phyloP scores from a whole-genome alignment of 2,888 invertebrate genomes.

The Mesoligia furuncula region DNA sequence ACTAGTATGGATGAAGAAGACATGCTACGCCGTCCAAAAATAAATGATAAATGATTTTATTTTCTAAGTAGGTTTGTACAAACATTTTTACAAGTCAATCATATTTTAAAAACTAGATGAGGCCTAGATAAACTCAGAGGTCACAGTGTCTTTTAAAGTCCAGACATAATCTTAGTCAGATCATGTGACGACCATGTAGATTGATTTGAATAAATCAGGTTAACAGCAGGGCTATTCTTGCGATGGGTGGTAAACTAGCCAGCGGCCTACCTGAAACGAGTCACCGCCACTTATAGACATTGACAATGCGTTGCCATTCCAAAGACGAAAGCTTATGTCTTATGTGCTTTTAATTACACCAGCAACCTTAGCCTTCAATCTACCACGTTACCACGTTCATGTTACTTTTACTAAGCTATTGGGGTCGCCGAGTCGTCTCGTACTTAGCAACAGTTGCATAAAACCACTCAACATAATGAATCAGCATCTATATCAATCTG shows the following conservation, averaged over 20 bases:
- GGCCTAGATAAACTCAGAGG: background rate
- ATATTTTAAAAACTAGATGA: no score
- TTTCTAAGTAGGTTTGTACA: no score
- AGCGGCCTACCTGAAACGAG: background rate
- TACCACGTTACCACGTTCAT: background rate
- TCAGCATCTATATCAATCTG: constrained; percentile 34
- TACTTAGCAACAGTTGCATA: constrained; percentile 39
- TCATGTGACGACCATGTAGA: background rate
- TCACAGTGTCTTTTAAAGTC: background rate
- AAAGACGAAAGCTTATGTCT: background rate
- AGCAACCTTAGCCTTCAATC: background rate
- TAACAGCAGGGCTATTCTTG: background rate
- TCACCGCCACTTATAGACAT: background rate
- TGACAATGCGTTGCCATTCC: background rate
- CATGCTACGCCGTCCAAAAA: background rate
- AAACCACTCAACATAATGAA: constrained; percentile 46
- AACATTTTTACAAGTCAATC: no score
- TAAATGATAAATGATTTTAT: background rate
- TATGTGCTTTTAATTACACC: background rate
- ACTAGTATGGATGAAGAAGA: background rate
- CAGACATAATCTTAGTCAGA: background rate
- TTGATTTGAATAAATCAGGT: background rate
- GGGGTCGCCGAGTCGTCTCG: constrained; percentile 37
- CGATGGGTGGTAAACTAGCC: background rate
- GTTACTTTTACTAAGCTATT: constrained; percentile 54